Evolutionary conservation across 2,113 vertebrate genomes (phyloP), one percentile per base, ranked within the genome.

Genomic region (Paratilapia polleni): DNA sequence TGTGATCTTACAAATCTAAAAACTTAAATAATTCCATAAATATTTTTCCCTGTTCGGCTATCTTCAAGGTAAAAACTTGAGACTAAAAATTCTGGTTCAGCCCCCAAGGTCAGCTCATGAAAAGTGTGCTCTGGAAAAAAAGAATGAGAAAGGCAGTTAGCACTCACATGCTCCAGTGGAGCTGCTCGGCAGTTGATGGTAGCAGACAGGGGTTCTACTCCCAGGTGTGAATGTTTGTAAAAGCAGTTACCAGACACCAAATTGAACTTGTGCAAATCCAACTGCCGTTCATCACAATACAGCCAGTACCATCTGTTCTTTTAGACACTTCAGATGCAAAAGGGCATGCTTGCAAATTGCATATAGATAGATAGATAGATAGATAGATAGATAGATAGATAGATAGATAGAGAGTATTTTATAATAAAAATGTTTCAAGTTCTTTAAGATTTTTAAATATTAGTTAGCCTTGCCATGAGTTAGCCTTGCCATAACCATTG

Each of bases 81-180:
- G 66, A 80, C 49, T 26, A 24, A 87, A 66, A 75, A 58, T 81
- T 82, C 17, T 66, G 61, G 47, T 85, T 83, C 47, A 75, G 61
- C 70, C 73, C 83, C 61, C 11, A 36, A 28, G 88, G 91, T 87
- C 82, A 61, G 81, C 81, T 84, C 22, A 64, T 74, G 24, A 83
- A 90, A 85, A 54, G 68, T 57, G 73, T 41, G 64, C 75, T 19
- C 36, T 84, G 84, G 61, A 80, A 77, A 80, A 84, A 68, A 84
- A 80, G 79, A 91, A 83, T 80, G 82, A 87, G 75, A 61, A 64
- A 88, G 73, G 61, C 85, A 76, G 90, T 91, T 88, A 87, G 86
- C 82, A 61, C 85, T 86, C 83, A 70, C 79, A 90, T 82, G 91
- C 88, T 90, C 85, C 88, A 85, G 82, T 89, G 87, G 66, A 93